phyloP scores from a whole-genome alignment of 2,888 invertebrate species.

The Andrena minutula region DNA sequence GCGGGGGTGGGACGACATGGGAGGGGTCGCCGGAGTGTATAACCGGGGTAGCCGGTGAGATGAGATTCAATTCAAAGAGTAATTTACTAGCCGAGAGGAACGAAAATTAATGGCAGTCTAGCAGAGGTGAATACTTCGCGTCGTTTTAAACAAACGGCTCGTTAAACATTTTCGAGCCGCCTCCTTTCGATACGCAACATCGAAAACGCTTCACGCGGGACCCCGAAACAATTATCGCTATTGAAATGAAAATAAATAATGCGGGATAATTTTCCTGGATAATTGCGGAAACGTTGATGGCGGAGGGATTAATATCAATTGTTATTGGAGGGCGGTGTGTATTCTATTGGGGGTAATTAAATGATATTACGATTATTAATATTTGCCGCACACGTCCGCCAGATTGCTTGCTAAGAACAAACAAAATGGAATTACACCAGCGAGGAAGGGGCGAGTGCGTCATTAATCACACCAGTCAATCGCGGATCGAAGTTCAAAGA shows the following conservation, averaged over 20 bases:
- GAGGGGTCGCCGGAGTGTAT: constrained; percentile 27
- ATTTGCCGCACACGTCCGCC: background rate
- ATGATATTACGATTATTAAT: constrained; percentile 4
- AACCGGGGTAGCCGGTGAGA: constrained; percentile 42
- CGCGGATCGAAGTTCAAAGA: constrained; percentile 13
- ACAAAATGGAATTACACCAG: background rate
- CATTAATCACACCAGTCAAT: constrained; percentile 15
- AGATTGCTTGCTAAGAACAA: background rate
- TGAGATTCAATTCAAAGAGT: constrained; percentile 45
- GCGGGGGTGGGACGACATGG: background rate
- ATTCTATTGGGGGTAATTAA: background rate
- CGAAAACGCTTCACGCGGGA: background rate
- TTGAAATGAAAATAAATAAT: background rate
- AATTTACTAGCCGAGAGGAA: constrained; percentile 19
- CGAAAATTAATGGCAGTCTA: constrained; percentile 40
- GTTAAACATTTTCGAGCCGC: background rate
- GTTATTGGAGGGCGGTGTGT: background rate
- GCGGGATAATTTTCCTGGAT: background rate
- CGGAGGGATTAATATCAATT: constrained; percentile 13
- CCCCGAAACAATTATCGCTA: background rate
- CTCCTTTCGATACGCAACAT: background rate
- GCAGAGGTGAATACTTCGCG: constrained; percentile 19
- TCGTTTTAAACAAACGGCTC: background rate
- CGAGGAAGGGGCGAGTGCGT: background rate
- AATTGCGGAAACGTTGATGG: background rate